These are phyloP conservation scores for Drosophila bunnanda DNA, from an alignment of 2,888 invertebrate species.

Conservation along the genomic window DNA sequence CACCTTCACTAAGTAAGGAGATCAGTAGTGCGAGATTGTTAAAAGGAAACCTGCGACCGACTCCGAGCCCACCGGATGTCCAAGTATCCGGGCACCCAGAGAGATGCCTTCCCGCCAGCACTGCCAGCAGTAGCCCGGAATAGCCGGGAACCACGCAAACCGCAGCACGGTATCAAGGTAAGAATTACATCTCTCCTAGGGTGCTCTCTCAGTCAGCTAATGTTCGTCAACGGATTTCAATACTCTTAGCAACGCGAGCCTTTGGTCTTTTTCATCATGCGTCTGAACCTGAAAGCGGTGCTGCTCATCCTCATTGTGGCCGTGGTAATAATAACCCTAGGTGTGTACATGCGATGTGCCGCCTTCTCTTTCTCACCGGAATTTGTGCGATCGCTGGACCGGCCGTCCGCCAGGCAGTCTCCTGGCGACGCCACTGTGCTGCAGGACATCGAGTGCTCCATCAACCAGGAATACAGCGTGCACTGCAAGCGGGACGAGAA, in stretches of 20 bases:
- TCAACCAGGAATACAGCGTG: conserved; percentile 94
- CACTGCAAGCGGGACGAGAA: conserved; percentile 92
- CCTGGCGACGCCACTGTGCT: conserved; percentile 36
- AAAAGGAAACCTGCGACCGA: background rate
- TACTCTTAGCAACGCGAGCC: conserved; percentile 77
- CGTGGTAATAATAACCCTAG: conserved; percentile 89
- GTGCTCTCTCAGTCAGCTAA: conserved; percentile 23
- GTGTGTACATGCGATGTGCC: conserved; percentile 91
- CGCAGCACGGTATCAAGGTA: conserved; percentile 54
- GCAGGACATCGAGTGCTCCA: conserved; percentile 92
- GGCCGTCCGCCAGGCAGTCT: conserved; percentile 40
- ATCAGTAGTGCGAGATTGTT: conserved; percentile 1
- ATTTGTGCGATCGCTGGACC: conserved; percentile 81
- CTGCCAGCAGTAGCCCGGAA: conserved; percentile 18
- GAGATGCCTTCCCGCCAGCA: conserved; percentile 18
- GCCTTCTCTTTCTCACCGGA: conserved; percentile 85
- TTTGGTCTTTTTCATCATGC: conserved; percentile 88
- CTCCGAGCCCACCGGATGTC: conserved; percentile 55
- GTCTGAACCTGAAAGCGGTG: conserved; percentile 91
- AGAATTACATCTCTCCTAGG: background rate
- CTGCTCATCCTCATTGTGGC: conserved; percentile 88
- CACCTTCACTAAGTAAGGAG: conserved; percentile 17
- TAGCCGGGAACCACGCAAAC: conserved; percentile 36
- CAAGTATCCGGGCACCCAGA: conserved; percentile 40
- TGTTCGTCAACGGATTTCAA: background rate